Conservation (phyloP, 2,113 vertebrate genomes). For the Furnarius figulus region DNA sequence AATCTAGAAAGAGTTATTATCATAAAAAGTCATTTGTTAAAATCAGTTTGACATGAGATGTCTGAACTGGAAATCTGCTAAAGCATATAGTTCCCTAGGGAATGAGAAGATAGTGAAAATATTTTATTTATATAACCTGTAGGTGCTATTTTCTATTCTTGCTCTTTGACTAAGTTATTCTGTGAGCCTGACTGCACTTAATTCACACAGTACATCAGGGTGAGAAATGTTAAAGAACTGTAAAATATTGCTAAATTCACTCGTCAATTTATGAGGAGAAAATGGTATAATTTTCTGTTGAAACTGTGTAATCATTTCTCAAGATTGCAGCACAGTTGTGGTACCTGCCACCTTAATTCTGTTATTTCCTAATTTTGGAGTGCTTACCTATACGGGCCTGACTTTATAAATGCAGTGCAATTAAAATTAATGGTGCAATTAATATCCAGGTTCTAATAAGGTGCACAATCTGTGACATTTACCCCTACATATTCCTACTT, state of each 20-base stretch:
- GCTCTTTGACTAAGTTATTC: background rate
- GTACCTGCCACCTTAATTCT: background rate
- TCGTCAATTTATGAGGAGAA: background rate
- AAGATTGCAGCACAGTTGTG: background rate
- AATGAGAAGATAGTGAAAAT: background rate
- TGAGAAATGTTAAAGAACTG: background rate
- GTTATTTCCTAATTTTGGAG: background rate
- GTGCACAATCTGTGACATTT: background rate
- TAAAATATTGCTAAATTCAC: background rate
- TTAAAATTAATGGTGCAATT: background rate
- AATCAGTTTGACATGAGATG: background rate
- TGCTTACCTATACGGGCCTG: background rate
- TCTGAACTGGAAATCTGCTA: background rate
- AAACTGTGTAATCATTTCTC: background rate
- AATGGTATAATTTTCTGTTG: background rate
- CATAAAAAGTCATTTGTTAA: background rate
- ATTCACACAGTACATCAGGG: background rate
- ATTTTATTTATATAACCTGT: background rate
- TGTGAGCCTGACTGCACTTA: background rate
- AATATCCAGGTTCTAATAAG: background rate
- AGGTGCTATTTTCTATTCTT: background rate
- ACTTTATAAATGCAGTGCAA: background rate
- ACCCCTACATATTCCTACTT: background rate
- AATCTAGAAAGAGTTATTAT: background rate
- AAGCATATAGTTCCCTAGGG: background rate